Evolutionary conservation across 2,797 vertebrate genomes (phyloP).

Genomic region (Centropyge bicolor): DNA sequence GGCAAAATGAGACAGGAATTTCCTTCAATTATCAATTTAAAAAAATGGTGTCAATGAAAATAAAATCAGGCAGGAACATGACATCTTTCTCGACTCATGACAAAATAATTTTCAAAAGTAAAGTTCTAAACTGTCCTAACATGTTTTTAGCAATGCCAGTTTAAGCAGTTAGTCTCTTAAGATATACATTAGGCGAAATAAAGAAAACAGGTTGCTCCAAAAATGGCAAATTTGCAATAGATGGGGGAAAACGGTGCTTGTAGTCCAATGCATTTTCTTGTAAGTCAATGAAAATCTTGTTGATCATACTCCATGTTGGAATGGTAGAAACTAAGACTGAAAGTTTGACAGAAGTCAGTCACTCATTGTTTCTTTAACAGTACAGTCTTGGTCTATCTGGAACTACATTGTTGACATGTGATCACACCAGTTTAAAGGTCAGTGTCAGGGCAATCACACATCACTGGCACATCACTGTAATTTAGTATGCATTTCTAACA

Average conservation of each 20-base stretch:
- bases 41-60: not conserved
- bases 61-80: not conserved
- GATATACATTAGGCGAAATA: not conserved
- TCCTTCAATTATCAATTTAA: not conserved
- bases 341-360: conserved; percentile 4
- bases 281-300: not conserved
- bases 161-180: not conserved
- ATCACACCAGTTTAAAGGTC: conserved; percentile 32
- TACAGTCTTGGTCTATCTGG: conserved; percentile 8
- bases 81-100: not conserved
- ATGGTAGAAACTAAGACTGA: not conserved
- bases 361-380: conserved; percentile 21
- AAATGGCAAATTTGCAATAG: not conserved
- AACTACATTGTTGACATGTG: conserved; percentile 22
- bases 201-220: not conserved
- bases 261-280: not conserved
- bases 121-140: not conserved
- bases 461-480: conserved; percentile 24
- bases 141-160: not conserved
- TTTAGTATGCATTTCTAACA: not conserved
- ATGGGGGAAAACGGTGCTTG: not conserved
- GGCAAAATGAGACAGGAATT: not conserved
- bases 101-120: not conserved
- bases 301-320: not conserved
- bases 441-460: conserved; percentile 11